Percentiles rank a stretch among this genome's conserved stretches.
These are phyloP conservation scores for Drosophila cracens DNA, from an alignment of 2,888 invertebrate species.

Conservation along the genomic window DNA sequence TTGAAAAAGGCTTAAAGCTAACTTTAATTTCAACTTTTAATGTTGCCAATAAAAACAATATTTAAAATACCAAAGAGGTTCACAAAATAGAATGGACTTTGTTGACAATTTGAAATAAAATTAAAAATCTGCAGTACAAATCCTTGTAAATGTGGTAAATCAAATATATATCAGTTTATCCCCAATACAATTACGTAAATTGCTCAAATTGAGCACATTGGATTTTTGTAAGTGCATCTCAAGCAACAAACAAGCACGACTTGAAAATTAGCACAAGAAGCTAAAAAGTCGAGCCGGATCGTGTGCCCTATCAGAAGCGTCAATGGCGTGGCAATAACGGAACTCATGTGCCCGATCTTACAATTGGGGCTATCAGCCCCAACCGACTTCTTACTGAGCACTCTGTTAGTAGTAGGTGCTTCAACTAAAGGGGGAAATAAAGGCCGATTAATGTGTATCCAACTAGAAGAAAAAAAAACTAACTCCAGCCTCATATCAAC, in stretches of 20 bases:
- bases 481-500: conserved; percentile 44
- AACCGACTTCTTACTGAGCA: conserved; percentile 1
- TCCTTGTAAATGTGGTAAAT: background rate
- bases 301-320: conserved; percentile 38
- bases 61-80: background rate
- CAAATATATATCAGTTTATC: background rate
- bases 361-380: conserved; percentile 68
- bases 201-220: background rate
- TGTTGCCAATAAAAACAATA: background rate
- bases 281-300: conserved; percentile 19
- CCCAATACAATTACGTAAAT: background rate
- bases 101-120: background rate
- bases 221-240: conserved; percentile 19
- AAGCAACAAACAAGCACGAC: background rate
- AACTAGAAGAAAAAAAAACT: background rate
- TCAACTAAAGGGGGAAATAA: conserved; percentile 33
- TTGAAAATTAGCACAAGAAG: conserved; percentile 41
- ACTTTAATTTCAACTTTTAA: background rate
- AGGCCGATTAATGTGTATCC: conserved; percentile 38
- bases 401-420: conserved; percentile 44
- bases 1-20: background rate
- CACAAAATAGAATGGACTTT: background rate
- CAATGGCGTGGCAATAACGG: conserved; percentile 64
- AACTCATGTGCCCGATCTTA: conserved; percentile 75
- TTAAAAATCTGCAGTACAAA: background rate